Conservation (phyloP, 2,113 vertebrate genomes). For the Microcebus griseorufus region DNA sequence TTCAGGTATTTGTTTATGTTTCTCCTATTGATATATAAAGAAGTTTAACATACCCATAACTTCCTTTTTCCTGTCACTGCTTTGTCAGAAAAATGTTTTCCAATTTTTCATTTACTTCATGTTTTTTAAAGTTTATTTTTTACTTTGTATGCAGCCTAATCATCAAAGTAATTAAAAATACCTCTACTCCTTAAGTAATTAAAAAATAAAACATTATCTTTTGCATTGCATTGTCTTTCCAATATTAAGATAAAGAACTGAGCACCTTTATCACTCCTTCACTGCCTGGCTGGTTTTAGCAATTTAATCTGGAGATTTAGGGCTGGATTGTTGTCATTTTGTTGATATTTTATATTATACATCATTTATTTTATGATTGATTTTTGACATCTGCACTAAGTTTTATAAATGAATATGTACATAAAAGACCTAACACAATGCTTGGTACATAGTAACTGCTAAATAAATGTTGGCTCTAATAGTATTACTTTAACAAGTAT, state of each 20-base stretch:
- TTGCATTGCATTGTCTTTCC: neutral
- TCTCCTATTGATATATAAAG: neutral
- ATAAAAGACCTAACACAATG: neutral
- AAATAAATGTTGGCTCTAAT: neutral
- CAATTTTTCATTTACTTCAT: neutral
- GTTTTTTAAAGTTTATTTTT: neutral
- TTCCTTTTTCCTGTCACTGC: neutral
- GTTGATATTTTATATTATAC: neutral
- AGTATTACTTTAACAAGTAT: conserved; percentile 29
- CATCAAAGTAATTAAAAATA: neutral
- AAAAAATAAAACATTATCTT: neutral
- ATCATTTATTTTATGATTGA: neutral
- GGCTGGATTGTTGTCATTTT: neutral
- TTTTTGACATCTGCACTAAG: neutral
- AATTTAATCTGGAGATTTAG: neutral
- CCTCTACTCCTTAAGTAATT: neutral
- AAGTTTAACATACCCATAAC: neutral
- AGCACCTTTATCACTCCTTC: neutral
- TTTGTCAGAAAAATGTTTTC: neutral
- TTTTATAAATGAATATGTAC: neutral
- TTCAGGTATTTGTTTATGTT: neutral
- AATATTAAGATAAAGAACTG: neutral
- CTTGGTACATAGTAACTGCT: neutral
- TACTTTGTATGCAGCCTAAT: neutral
- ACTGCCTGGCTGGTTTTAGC: neutral